Evolutionary conservation across 2,888 invertebrate species (phyloP).

Genomic region (Euzetes globulus): DNA sequence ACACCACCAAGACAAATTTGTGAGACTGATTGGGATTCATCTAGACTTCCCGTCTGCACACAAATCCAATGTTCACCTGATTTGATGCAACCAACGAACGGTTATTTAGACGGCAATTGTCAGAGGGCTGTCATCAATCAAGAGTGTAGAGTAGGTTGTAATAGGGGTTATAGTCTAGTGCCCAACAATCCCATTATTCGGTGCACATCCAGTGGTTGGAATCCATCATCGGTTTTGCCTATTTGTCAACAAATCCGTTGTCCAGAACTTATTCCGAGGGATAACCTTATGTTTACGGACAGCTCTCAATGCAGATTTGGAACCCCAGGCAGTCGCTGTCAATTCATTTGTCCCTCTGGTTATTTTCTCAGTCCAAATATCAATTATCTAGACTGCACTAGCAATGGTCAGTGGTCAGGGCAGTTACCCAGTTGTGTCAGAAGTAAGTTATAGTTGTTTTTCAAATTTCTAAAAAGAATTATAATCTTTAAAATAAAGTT

Average conservation of each 20-base stretch:
- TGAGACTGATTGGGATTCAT: not conserved
- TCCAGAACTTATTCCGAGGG: no score
- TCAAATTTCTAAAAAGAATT: no score
- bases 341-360: no score
- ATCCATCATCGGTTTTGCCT: not conserved
- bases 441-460: no score
- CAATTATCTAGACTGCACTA: no score
- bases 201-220: not conserved
- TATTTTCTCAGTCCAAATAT: no score
- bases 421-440: no score
- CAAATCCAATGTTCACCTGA: not conserved
- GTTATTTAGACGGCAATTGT: not conserved
- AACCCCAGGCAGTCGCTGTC: not conserved
- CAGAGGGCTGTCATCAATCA: not conserved
- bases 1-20: not conserved
- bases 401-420: no score
- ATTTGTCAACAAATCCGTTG: not conserved
- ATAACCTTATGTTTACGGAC: no score
- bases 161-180: not conserved
- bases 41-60: not conserved
- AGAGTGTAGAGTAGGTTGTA: not conserved
- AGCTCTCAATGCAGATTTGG: no score
- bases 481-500: no score
- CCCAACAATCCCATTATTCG: not conserved
- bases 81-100: not conserved